Base-by-base conservation (phyloP, 1,140 invertebrate genomes). In the Zaprionus camerounensis region DNA sequence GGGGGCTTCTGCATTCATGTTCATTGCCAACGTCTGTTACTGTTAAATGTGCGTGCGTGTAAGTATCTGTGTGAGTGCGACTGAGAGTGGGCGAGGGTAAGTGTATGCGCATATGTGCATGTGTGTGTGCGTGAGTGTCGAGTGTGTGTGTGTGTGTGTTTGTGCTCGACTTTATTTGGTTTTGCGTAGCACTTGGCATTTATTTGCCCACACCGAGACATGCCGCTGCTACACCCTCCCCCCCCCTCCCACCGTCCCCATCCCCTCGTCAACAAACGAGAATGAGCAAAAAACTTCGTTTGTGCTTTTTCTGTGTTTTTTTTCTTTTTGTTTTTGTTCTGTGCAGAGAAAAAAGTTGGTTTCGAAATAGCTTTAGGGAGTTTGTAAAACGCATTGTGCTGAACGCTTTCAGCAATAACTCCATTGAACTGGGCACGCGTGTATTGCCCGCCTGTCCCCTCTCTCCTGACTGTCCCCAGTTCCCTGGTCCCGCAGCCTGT, bases 11-110 rank as follows among this genome's bases (percentile, higher is more conserved):
- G 82, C 79, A 70, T 70, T 78, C 59, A 77, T 81, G 82, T 86
- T 86, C 82, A 86, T 86, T 87, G 83, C 84, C 84, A 82, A 87
- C 83, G 83, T 91, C 81, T 91, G 88, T 87, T 87, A 87, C 80
- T 82, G 87, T 82, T 87, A 82, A 91, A 69, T 88, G 81, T 82
- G 85, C 81, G 76, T 80, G 82, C 66, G 74, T 77, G 81, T 80
- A 55, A 44, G 69, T 63, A 58, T 79, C 75, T 70, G 69, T 63
- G 56, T 63, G 76, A 49, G 28, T 53, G 69, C 7, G 73, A 1
- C 74, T 69, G 72, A 59, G 56, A 58, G 76, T 36, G 28, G 46
- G 69, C 13, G 73, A 3, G 58, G 49, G 70, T 49, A 63, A 13
- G 61, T 28, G 15, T 28, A 12, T 67, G 66, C 31, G 63, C 67